Percentiles rank a stretch among this genome's conserved stretches.
Conservation (phyloP, 2,797 vertebrate species). For the Mallotus villosus region DNA sequence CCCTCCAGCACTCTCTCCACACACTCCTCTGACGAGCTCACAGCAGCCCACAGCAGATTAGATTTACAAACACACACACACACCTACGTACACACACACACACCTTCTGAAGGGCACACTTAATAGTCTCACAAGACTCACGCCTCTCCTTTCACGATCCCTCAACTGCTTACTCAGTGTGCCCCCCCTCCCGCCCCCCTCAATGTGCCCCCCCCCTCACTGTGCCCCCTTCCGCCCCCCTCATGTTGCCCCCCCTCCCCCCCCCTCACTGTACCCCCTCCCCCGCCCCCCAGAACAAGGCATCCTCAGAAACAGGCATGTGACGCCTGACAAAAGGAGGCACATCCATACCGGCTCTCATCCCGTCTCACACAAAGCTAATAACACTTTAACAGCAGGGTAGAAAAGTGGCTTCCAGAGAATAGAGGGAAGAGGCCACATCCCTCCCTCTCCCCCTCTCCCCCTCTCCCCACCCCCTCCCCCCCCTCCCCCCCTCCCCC, state of each 20-base stretch:
- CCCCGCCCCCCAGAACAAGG: slow-evolving; percentile 55
- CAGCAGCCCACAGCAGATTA: slow-evolving; percentile 36
- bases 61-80: slow-evolving; percentile 35
- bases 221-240: slow-evolving; percentile 13
- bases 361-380: slow-evolving; percentile 70
- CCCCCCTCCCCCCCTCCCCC: slow-evolving; percentile 12
- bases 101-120: slow-evolving; percentile 53
- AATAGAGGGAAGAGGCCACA: no score
- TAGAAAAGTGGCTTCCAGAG: not conserved
- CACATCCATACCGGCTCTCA: slow-evolving; percentile 53
- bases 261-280: slow-evolving; percentile 38
- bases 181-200: not conserved
- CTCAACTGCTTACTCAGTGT: slow-evolving; percentile 29
- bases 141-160: slow-evolving; percentile 52
- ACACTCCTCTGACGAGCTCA: slow-evolving; percentile 27
- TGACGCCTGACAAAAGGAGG: slow-evolving; percentile 62
- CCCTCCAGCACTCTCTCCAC: slow-evolving; percentile 30
- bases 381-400: slow-evolving; percentile 49
- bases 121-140: slow-evolving; percentile 47
- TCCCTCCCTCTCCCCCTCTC: slow-evolving; percentile 9
- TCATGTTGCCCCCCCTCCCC: slow-evolving; percentile 20
- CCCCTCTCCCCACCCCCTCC: not conserved
- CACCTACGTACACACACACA: not conserved
- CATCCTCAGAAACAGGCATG: slow-evolving; percentile 70
- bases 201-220: slow-evolving; percentile 47